Evolutionary conservation across 2,888 invertebrate genomes (phyloP).

Genomic region (Caenorhabditis becei): DNA sequence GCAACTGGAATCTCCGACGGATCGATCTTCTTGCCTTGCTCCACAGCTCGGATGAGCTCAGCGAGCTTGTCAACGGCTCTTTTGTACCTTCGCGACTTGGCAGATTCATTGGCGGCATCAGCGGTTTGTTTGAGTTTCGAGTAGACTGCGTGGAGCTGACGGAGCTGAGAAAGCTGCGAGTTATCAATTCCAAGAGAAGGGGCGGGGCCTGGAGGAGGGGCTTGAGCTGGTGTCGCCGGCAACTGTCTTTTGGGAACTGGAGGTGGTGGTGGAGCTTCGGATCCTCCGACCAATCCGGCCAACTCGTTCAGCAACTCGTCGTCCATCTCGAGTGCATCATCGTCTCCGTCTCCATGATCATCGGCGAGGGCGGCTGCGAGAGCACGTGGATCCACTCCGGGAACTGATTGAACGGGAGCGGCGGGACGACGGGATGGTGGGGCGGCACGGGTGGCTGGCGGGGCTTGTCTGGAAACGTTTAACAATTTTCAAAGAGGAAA

Average conservation of each 20-base stretch:
- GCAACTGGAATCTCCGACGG: conserved; percentile 66
- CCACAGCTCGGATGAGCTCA: conserved; percentile 57
- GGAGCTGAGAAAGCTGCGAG: conserved; percentile 28
- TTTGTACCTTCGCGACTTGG: conserved; percentile 66
- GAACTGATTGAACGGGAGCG: conserved; percentile 13
- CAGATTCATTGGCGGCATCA: conserved; percentile 58
- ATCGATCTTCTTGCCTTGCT: conserved; percentile 64
- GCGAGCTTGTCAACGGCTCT: conserved; percentile 63
- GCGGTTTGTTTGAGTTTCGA: conserved; percentile 57
- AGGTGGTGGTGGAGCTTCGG: conserved; percentile 5
- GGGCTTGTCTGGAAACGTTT: conserved; percentile 12
- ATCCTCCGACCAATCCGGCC: conserved; percentile 53
- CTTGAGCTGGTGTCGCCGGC: conserved; percentile 23
- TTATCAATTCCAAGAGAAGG: conserved; percentile 19
- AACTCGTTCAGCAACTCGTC: conserved; percentile 63
- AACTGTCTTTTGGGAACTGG: conserved; percentile 15
- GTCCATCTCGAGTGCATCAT: conserved; percentile 60
- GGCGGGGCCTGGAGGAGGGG: not conserved
- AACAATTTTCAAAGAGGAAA: too few species aligned
- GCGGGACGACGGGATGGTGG: conserved; percentile 27
- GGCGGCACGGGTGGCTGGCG: conserved; percentile 15
- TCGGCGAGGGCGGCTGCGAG: conserved; percentile 64
- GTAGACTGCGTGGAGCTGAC: conserved; percentile 63
- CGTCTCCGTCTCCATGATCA: conserved; percentile 36
- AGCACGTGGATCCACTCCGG: conserved; percentile 61